phyloP scores from a whole-genome alignment of 2,888 invertebrate genomes.

The Caradrina kadenii region DNA sequence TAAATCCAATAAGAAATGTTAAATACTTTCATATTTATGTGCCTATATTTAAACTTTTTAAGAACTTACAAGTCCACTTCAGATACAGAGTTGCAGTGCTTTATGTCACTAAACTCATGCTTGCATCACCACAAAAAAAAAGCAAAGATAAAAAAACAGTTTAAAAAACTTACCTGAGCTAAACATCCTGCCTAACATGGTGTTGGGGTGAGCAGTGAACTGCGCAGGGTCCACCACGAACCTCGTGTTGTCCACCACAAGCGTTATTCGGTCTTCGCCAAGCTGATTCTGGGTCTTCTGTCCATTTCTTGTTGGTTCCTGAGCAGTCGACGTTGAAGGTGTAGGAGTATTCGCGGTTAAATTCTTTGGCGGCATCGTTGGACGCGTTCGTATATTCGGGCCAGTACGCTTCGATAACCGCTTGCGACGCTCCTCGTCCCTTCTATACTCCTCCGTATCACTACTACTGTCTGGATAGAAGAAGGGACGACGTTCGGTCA shows the following conservation, averaged over 20 bases:
- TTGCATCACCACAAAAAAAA: constrained; percentile 10
- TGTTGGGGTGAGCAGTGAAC: constrained; percentile 98
- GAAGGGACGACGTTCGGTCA: constrained; percentile 84
- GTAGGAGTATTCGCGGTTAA: constrained; percentile 75
- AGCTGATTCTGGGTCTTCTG: constrained; percentile 76
- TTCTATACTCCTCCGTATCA: constrained; percentile 95
- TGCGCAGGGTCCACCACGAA: constrained; percentile 97
- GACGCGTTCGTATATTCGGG: constrained; percentile 75
- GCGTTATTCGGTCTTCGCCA: constrained; percentile 95
- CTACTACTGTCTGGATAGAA: constrained; percentile 94
- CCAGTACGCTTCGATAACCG: constrained; percentile 85
- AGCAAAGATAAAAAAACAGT: constrained; percentile 5
- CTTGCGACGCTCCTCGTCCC: constrained; percentile 93
- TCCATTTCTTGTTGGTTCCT: constrained; percentile 78
- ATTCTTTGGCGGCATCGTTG: constrained; percentile 83
- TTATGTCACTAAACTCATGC: neutral
- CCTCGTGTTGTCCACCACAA: constrained; percentile 99
- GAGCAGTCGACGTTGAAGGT: constrained; percentile 81
- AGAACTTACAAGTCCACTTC: neutral
- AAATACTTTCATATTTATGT: neutral
- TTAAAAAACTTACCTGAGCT: constrained; percentile 92
- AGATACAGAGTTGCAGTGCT: constrained; percentile 1
- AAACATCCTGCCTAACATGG: constrained; percentile 99
- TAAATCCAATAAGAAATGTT: neutral
- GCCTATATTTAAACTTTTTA: neutral